Evolutionary conservation across 92 coral and sea anemone species (phyloP).

Genomic region (Epizoanthus rinbou): DNA sequence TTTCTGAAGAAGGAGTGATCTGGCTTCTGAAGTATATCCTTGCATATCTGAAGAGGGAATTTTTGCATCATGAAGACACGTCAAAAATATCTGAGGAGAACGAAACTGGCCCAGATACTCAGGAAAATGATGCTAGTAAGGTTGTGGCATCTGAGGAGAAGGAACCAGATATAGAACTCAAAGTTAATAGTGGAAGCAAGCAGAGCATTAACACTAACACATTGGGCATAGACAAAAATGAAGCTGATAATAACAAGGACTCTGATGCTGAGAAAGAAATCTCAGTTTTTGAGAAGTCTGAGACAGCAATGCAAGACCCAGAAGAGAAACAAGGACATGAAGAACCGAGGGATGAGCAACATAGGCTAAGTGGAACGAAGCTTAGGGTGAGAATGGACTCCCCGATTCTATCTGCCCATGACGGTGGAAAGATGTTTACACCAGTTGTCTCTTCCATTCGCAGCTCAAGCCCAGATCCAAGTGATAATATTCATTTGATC

Average conservation of each 20-base stretch:
- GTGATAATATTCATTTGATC: slow-evolving; percentile 32
- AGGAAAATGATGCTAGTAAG: not conserved
- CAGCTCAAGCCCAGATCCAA: slow-evolving; percentile 45
- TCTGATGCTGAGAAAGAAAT: not conserved
- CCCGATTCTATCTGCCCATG: slow-evolving; percentile 22
- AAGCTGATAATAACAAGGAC: not conserved
- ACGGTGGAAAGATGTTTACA: slow-evolving; percentile 37
- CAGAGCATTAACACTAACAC: not conserved
- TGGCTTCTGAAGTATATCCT: slow-evolving; percentile 89
- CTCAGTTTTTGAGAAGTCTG: not conserved
- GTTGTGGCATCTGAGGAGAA: not conserved
- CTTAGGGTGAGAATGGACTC: slow-evolving; percentile 40
- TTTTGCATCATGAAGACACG: slow-evolving; percentile 56
- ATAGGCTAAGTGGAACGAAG: slow-evolving; percentile 15
- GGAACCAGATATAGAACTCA: not conserved
- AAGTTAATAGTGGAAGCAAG: not conserved
- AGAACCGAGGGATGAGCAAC: not conserved
- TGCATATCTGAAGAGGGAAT: slow-evolving; percentile 80
- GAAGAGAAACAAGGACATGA: not conserved
- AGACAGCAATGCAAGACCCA: not conserved
- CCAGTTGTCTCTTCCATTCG: slow-evolving; percentile 45
- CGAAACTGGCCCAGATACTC: slow-evolving; percentile 11
- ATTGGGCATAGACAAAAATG: not conserved
- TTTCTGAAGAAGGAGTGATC: slow-evolving; percentile 94
- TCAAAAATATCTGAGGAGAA: not conserved